Conservation (phyloP, 2,113 vertebrate genomes). For the Seriola rivoliana region DNA sequence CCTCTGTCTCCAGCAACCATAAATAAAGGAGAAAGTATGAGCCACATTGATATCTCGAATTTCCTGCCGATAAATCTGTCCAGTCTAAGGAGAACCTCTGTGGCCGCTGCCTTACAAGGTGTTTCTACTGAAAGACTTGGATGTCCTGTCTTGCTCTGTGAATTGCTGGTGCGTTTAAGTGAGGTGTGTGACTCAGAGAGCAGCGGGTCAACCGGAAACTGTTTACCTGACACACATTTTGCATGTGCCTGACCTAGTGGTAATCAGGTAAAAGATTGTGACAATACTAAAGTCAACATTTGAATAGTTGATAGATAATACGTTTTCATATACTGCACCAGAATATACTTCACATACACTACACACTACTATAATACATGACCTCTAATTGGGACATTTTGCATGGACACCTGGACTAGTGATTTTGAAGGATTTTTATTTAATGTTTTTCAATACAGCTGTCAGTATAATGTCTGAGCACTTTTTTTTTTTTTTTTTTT, state of each 20-base stretch:
- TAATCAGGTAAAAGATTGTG: too few species aligned
- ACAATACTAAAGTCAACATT: too few species aligned
- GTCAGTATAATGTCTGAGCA: too few species aligned
- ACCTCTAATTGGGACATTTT: too few species aligned
- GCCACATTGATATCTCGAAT: not conserved
- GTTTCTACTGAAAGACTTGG: slow-evolving; percentile 22
- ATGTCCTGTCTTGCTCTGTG: not conserved
- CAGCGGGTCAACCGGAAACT: not conserved
- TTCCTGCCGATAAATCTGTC: slow-evolving; percentile 6
- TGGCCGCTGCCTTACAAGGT: slow-evolving; percentile 38
- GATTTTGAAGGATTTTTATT: too few species aligned
- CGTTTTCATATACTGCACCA: too few species aligned
- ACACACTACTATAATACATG: too few species aligned
- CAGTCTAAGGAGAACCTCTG: not conserved
- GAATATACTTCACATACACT: too few species aligned
- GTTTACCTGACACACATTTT: not conserved
- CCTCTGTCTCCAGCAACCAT: not conserved
- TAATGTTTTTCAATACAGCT: too few species aligned
- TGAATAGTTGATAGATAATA: too few species aligned
- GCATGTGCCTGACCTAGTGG: not conserved
- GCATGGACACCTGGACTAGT: too few species aligned
- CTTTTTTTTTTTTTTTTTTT: too few species aligned
- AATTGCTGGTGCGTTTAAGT: slow-evolving; percentile 12
- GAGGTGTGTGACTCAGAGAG: not conserved
- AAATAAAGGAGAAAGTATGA: not conserved